Evolutionary conservation across 2,113 vertebrate genomes (phyloP).

Genomic region (Mixornis gularis): DNA sequence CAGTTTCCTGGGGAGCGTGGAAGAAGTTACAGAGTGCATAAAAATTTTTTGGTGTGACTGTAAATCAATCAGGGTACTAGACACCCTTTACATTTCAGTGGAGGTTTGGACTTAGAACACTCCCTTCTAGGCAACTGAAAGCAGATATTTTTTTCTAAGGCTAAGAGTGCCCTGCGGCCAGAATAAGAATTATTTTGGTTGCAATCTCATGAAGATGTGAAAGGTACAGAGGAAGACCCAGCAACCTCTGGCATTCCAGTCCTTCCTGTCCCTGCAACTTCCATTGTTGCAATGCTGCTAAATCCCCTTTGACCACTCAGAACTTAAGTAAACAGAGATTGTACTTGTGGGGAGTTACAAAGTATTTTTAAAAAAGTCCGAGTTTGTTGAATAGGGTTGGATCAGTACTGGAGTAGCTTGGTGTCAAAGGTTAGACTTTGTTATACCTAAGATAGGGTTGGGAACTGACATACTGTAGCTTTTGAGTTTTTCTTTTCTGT

Average conservation of each 20-base stretch:
- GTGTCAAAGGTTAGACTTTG: not conserved
- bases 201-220: not conserved
- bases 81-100: not conserved
- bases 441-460: not conserved
- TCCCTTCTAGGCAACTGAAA: not conserved
- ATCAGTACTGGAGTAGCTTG: not conserved
- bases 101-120: not conserved
- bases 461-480: not conserved
- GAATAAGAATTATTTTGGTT: not conserved
- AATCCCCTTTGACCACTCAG: not conserved
- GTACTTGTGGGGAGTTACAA: not conserved
- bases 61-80: not conserved
- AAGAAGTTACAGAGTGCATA: not conserved
- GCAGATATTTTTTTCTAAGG: not conserved
- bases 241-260: not conserved
- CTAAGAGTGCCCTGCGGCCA: not conserved
- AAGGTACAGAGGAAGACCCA: not conserved
- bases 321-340: constrained; percentile 7
- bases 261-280: not conserved
- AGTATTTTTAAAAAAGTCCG: not conserved
- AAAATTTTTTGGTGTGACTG: not conserved
- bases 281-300: not conserved
- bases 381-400: not conserved
- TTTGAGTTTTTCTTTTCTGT: not conserved
- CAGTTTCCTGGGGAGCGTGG: not conserved